Evolutionary conservation across 1,140 invertebrate genomes (phyloP).

Genomic region (Lordiphosa collinella): DNA sequence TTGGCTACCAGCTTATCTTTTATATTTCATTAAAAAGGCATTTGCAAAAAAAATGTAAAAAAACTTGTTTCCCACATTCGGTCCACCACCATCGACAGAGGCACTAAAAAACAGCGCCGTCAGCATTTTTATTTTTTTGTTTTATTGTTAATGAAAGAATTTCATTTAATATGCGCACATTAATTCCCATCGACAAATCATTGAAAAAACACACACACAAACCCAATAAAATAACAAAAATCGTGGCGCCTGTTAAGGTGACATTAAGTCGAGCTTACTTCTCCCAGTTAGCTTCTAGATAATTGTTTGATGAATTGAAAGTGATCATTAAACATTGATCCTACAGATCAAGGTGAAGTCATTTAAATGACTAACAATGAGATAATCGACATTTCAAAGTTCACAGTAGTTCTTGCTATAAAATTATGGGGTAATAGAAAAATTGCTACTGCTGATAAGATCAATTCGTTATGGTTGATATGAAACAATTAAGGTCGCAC

Average conservation of each 20-base stretch:
- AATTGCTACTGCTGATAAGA: too few relatives aligned
- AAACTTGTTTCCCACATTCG: slow-evolving; percentile 64
- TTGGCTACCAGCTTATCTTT: slow-evolving; percentile 62
- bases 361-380: slow-evolving; percentile 5
- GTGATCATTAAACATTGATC: slow-evolving; percentile 55
- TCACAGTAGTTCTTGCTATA: not conserved
- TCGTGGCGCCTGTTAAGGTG: slow-evolving; percentile 23
- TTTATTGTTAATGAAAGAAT: slow-evolving; percentile 72
- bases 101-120: slow-evolving; percentile 42
- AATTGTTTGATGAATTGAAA: slow-evolving; percentile 36
- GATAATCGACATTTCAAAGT: not conserved
- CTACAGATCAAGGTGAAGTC: slow-evolving; percentile 51
- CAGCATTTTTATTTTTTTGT: slow-evolving; percentile 43
- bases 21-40: slow-evolving; percentile 75
- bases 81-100: slow-evolving; percentile 8
- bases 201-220: slow-evolving; percentile 49
- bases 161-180: slow-evolving; percentile 71
- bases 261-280: slow-evolving; percentile 37
- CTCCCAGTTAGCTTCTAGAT: slow-evolving; percentile 14
- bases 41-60: slow-evolving; percentile 56
- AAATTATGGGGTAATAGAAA: not conserved
- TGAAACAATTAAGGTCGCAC: too few relatives aligned
- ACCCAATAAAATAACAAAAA: too few relatives aligned
- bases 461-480: not conserved
- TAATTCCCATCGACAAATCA: slow-evolving; percentile 73